Conservation (phyloP, 2,797 vertebrate genomes). For the Pipistrellus pipistrellus region DNA sequence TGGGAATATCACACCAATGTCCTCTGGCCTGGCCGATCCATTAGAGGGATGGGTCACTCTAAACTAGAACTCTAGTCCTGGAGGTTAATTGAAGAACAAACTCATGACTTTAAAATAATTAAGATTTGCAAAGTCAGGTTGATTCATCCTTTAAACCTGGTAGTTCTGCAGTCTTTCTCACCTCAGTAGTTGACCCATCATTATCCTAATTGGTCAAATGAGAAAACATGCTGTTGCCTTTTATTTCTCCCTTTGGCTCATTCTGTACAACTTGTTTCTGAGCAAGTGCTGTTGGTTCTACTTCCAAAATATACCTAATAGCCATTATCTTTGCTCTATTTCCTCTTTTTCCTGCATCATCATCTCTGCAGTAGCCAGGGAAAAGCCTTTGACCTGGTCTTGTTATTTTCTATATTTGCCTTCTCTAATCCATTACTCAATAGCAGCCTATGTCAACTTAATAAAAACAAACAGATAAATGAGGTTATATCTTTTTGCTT, state of each 20-base stretch:
- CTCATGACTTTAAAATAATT: background rate
- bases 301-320: background rate
- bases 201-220: background rate
- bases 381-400: background rate
- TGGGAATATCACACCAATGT: background rate
- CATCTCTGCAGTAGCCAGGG: background rate
- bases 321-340: background rate
- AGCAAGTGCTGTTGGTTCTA: background rate
- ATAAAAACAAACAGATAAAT: background rate
- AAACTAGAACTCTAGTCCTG: background rate
- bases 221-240: background rate
- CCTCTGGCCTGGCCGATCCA: background rate
- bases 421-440: background rate
- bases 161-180: background rate
- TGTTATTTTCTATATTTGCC: background rate
- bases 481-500: background rate
- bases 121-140: background rate
- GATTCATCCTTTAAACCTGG: background rate
- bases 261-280: background rate
- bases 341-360: background rate
- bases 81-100: background rate
- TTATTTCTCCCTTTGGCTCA: background rate
- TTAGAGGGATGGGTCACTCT: background rate
- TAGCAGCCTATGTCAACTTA: background rate
- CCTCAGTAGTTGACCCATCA: background rate